Evolutionary conservation across 2,888 invertebrate species (phyloP).

Genomic region (Ceriagrion tenellum): DNA sequence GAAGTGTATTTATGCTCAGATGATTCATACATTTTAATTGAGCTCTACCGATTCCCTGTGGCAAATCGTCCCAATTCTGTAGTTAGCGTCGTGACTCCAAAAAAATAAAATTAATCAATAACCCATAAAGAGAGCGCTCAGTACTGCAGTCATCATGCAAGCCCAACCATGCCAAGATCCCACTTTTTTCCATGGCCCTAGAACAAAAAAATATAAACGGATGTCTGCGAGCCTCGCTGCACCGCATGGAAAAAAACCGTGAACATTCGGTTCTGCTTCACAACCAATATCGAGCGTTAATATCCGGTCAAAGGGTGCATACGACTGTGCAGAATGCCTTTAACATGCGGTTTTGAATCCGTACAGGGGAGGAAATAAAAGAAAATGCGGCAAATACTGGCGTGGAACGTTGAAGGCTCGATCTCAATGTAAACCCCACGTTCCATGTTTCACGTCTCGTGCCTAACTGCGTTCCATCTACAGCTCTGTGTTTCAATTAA

Average conservation of each 20-base stretch:
- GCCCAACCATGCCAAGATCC: not conserved
- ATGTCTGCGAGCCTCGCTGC: not conserved
- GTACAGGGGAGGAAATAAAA: not conserved
- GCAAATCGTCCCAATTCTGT: conserved; percentile 34
- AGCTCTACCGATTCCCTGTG: not conserved
- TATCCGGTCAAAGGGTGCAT: conserved; percentile 32
- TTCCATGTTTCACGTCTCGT: not conserved
- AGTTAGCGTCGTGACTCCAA: not conserved
- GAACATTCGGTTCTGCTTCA: conserved; percentile 8
- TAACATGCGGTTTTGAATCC: not conserved
- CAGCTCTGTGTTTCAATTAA: conserved; percentile 6
- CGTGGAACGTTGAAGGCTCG: not conserved
- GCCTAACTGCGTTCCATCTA: not conserved
- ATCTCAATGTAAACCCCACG: not conserved
- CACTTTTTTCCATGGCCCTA: not conserved
- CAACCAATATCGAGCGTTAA: conserved; percentile 27
- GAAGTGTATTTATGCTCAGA: too few species aligned
- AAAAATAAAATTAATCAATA: conserved; percentile 20
- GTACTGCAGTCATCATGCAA: conserved; percentile 25
- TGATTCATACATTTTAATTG: not conserved
- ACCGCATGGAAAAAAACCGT: not conserved
- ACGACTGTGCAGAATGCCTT: not conserved
- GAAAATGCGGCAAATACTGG: not conserved
- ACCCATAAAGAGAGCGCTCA: not conserved
- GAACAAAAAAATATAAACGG: not conserved